Base-by-base conservation (phyloP, 2,888 invertebrate genomes). In the Clusia tigrina region DNA sequence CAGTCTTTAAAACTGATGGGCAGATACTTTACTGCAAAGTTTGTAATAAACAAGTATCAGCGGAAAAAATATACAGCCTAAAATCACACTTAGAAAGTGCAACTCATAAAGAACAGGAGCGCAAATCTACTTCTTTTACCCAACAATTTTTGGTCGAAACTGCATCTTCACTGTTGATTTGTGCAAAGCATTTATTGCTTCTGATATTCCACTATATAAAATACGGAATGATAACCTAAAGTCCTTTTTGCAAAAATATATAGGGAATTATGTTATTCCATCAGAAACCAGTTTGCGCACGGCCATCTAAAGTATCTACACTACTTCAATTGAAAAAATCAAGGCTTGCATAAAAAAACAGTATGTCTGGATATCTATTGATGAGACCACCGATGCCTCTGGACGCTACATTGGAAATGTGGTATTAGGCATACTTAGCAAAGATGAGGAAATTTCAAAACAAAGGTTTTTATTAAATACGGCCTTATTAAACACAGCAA, bases 1-100 rank as follows among this genome's bases (percentile, higher is more conserved):
- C n/a, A n/a, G 48, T 60, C 52, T 63, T 54, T 58, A 59, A 59
- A 63, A 63, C 58, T 23, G 55, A 63, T 56, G 60, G 38, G 18
- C 54, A 26, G 54, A 22, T 63, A 55, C 38, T 63, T 32, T 56
- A 51, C 18, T 60, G 59, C 63, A 63, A 63, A 63, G 26, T 56
- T 51, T 55, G 63, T 38, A 63, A 63, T 52, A 63, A 51, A 56
- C n/a, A 26, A 24, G 60, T 63, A 22, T 48, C 54, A 6, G 42
- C 38, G 24, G 38, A 59, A 22, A 60, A 42, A 51, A 60, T 46
- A 26, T 55, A 54, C 38, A 17, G 24, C 32, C 48, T 59, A n/a
- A 46, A 54, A 52, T 55, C 53, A 25, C 62, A 62, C 42, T 25
- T 58, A n/a, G 52, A 26, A 52, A 62, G 62, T 51, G 25, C 25